These are phyloP conservation scores for Venustoraphidia nigricollis DNA, from an alignment of 2,888 invertebrate species.

Conservation along the genomic window DNA sequence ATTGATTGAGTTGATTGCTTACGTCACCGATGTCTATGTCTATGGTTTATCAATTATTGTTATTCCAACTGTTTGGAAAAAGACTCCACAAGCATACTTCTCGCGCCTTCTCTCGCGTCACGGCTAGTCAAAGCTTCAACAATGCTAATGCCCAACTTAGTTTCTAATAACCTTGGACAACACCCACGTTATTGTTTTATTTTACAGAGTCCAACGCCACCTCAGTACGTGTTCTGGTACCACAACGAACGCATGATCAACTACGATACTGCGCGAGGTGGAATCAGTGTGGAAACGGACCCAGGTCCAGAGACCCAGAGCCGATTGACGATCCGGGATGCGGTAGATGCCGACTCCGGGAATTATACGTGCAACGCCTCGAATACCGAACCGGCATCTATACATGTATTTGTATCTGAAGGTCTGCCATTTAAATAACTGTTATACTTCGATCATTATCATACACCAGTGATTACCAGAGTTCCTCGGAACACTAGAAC, in stretches of 20 bases:
- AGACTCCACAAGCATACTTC: no score
- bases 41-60: no score
- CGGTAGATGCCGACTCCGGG: constrained; percentile 73
- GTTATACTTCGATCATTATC: no score
- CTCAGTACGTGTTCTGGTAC: constrained; percentile 92
- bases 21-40: no score
- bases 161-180: no score
- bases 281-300: constrained; percentile 67
- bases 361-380: constrained; percentile 85
- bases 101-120: no score
- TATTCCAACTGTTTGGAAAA: no score
- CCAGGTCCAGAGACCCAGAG: constrained; percentile 69
- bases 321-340: constrained; percentile 67
- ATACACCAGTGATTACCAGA: no score
- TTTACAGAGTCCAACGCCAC: constrained; percentile 75
- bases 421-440: constrained; percentile 30
- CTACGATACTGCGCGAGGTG: constrained; percentile 72
- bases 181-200: background rate
- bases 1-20: no score
- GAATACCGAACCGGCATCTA: constrained; percentile 78
- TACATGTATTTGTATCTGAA: constrained; percentile 81
- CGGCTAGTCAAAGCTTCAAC: no score
- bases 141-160: no score
- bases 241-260: constrained; percentile 90
- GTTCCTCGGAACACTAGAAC: no score